phyloP scores from a whole-genome alignment of 1,140 invertebrate genomes.

The Campoletis sonorensis region DNA sequence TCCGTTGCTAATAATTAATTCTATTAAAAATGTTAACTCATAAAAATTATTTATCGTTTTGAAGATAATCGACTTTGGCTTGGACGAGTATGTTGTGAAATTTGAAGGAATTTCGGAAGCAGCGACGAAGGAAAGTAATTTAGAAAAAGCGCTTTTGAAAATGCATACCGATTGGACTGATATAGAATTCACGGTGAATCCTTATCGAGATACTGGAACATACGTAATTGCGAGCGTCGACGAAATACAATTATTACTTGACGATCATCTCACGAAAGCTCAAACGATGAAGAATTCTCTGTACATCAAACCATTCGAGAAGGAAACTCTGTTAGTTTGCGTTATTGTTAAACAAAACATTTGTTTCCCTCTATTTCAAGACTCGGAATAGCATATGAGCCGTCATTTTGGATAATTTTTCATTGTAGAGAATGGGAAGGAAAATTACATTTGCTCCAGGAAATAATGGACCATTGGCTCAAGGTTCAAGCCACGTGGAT shows the following conservation, averaged over 20 bases:
- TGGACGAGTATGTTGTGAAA: constrained; percentile 93
- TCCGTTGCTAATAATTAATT: background rate
- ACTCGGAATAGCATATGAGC: no score
- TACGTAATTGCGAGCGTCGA: constrained; percentile 93
- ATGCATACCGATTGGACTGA: constrained; percentile 96
- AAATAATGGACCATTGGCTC: constrained; percentile 97
- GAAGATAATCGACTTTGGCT: constrained; percentile 91
- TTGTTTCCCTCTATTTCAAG: no score
- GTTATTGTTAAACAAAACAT: background rate
- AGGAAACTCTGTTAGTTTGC: constrained; percentile 82
- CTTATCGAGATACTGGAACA: constrained; percentile 93
- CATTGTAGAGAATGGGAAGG: constrained; percentile 84
- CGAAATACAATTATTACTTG: constrained; percentile 95
- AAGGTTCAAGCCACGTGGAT: constrained; percentile 98
- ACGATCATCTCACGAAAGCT: constrained; percentile 98
- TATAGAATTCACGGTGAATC: constrained; percentile 87
- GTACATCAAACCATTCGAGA: constrained; percentile 96
- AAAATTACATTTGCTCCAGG: constrained; percentile 87
- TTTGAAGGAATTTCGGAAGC: constrained; percentile 96
- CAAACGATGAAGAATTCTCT: constrained; percentile 98
- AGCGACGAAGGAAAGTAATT: constrained; percentile 95
- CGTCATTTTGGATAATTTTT: background rate
- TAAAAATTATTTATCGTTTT: background rate
- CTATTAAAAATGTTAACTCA: background rate
- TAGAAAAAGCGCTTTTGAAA: constrained; percentile 92